These are phyloP conservation scores for Platysternon megacephalum DNA, from an alignment of 2,113 vertebrate genomes.

Conservation along the genomic window DNA sequence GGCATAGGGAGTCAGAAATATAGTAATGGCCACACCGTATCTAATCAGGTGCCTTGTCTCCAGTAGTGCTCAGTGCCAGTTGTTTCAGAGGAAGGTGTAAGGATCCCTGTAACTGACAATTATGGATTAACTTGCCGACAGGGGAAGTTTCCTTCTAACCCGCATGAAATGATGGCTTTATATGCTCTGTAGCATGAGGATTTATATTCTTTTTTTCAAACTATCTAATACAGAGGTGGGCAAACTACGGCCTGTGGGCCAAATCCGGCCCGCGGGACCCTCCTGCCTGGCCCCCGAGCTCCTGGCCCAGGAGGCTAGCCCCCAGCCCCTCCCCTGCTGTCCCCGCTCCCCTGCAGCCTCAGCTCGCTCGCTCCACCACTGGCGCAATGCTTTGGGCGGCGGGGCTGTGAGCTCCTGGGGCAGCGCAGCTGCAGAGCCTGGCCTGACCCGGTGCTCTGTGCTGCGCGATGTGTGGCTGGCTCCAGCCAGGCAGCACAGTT, in stretches of 20 bases:
- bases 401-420: no score
- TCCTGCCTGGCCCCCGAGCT: no score
- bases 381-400: no score
- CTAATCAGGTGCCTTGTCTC: neutral
- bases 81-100: neutral
- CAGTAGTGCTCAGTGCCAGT: neutral
- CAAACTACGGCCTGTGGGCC: no score
- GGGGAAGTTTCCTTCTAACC: neutral
- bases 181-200: neutral
- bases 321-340: no score
- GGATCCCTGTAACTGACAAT: neutral
- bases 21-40: neutral
- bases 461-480: no score
- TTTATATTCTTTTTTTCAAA: neutral
- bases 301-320: no score
- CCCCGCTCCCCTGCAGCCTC: no score
- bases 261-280: accelerated
- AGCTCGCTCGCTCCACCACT: no score
- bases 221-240: neutral
- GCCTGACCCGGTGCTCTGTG: no score
- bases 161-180: neutral
- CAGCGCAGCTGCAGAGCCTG: no score
- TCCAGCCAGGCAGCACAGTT: no score
- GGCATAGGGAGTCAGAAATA: neutral
- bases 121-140: neutral